phyloP scores from a whole-genome alignment of 2,797 vertebrate genomes.

The Nothura maculosa region DNA sequence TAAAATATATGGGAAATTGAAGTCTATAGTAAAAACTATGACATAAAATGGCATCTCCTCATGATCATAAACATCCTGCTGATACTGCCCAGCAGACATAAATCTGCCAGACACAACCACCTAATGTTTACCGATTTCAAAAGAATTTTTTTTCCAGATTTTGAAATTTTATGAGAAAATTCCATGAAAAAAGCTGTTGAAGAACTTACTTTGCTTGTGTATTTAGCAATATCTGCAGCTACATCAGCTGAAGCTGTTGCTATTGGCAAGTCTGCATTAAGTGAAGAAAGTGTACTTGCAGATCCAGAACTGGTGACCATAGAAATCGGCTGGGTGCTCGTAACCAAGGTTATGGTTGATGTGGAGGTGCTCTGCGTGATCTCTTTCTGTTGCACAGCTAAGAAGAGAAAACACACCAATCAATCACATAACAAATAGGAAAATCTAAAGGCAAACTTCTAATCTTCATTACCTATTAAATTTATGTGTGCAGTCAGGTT shows the following conservation, averaged over 20 bases:
- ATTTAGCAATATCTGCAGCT: constrained; percentile 97
- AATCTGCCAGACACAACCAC: neutral
- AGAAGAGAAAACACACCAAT: constrained; percentile 28
- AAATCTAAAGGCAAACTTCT: neutral
- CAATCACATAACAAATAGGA: neutral
- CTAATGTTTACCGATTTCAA: neutral
- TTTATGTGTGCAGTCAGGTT: neutral
- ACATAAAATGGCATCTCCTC: neutral
- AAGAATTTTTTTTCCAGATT: neutral
- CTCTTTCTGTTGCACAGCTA: constrained; percentile 94
- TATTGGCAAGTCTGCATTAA: constrained; percentile 89
- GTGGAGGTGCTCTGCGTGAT: constrained; percentile 89
- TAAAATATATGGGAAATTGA: neutral
- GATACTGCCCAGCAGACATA: neutral
- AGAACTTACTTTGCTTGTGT: constrained; percentile 94
- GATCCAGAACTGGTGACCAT: constrained; percentile 85
- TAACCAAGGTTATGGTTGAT: constrained; percentile 92
- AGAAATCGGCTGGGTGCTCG: constrained; percentile 89
- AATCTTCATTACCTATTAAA: neutral
- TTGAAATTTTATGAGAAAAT: neutral
- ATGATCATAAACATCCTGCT: neutral
- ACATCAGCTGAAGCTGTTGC: constrained; percentile 95
- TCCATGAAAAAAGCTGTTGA: neutral
- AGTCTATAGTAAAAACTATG: neutral
- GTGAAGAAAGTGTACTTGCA: constrained; percentile 80